phyloP scores from a whole-genome alignment of 2,888 invertebrate species.

The Andrena fulva region DNA sequence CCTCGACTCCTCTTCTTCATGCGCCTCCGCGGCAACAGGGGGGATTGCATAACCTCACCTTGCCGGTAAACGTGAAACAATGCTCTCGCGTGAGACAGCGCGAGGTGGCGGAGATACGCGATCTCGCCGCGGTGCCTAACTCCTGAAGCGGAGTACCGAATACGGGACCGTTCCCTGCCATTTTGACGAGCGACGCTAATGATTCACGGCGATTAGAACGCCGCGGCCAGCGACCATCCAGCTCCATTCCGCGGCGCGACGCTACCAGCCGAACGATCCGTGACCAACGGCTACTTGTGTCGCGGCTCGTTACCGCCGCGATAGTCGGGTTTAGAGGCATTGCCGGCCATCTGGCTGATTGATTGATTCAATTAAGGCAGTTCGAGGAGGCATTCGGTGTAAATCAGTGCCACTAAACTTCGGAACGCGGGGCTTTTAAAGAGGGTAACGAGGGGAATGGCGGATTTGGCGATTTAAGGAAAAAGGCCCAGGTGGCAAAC shows the following conservation, averaged over 20 bases:
- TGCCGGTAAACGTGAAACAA: slow-evolving; percentile 82
- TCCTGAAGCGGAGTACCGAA: slow-evolving; percentile 69
- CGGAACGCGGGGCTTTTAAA: no score
- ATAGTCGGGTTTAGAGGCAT: slow-evolving; percentile 18
- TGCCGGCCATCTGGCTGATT: not conserved
- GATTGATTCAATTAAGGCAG: slow-evolving; percentile 29
- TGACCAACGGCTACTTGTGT: slow-evolving; percentile 45
- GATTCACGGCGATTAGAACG: slow-evolving; percentile 58
- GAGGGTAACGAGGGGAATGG: no score
- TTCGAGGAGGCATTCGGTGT: not conserved
- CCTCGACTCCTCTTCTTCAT: slow-evolving; percentile 52
- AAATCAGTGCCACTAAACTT: not conserved
- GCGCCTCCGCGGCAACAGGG: slow-evolving; percentile 59
- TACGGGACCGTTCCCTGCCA: slow-evolving; percentile 48
- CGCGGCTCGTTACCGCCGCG: slow-evolving; percentile 23
- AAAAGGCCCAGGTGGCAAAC: no score
- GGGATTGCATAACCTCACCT: slow-evolving; percentile 82
- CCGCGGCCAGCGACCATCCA: slow-evolving; percentile 23
- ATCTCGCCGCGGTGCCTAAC: slow-evolving; percentile 68
- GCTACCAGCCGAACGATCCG: slow-evolving; percentile 38
- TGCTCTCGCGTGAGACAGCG: slow-evolving; percentile 79
- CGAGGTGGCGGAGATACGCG: slow-evolving; percentile 76
- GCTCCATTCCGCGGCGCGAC: slow-evolving; percentile 24
- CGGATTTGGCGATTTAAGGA: no score
- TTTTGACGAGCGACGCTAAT: slow-evolving; percentile 67